A percentile compares a stretch with the other conserved stretches of the same genome.
phyloP scores from a whole-genome alignment of 2,888 invertebrate genomes.

The Meteorus colon region DNA sequence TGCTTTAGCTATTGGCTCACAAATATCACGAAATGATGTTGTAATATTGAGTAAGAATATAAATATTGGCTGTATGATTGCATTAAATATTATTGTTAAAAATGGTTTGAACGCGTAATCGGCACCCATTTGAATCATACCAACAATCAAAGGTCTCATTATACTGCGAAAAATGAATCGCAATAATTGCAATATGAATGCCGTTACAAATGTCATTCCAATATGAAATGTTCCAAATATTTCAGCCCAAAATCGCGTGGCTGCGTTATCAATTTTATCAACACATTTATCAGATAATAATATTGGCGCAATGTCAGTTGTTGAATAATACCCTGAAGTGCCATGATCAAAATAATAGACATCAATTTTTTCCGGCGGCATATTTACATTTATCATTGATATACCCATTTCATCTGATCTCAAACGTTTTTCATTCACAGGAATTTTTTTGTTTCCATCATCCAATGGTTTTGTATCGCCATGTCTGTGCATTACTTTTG shows the following conservation, averaged over 20 bases:
- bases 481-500: not conserved
- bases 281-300: conserved; percentile 76
- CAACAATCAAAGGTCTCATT: conserved; percentile 77
- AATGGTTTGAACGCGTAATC: conserved; percentile 82
- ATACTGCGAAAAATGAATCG: conserved; percentile 77
- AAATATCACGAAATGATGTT: conserved; percentile 78
- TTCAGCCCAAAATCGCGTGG: conserved; percentile 81
- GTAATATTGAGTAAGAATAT: conserved; percentile 79
- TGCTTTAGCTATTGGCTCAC: conserved; percentile 78
- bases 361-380: conserved; percentile 74
- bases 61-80: conserved; percentile 80
- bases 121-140: conserved; percentile 78
- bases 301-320: conserved; percentile 79
- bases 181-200: conserved; percentile 78
- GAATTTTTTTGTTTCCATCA: not conserved
- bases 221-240: conserved; percentile 80
- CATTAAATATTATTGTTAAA: conserved; percentile 79
- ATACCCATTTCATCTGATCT: not conserved
- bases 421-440: not conserved
- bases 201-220: conserved; percentile 77
- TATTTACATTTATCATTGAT: conserved; percentile 26
- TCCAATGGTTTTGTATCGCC: not conserved
- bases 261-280: conserved; percentile 77
- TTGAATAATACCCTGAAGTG: conserved; percentile 78
- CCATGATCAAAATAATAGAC: conserved; percentile 83